These are phyloP conservation scores for Hermaeophaga mercurialis DNA, from an alignment of 2,888 invertebrate genomes.

Conservation along the genomic window DNA sequence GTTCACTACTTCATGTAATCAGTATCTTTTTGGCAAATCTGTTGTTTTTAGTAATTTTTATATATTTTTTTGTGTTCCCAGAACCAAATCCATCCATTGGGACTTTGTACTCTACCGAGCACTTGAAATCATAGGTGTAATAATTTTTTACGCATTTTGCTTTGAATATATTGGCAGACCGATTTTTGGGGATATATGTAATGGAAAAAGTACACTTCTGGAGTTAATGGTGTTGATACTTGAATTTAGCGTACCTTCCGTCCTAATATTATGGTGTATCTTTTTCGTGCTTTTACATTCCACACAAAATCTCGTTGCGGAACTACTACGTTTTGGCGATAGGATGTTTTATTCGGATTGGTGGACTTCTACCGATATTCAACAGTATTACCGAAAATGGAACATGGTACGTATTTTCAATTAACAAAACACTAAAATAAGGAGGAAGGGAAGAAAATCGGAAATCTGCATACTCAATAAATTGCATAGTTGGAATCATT, in stretches of 20 bases:
- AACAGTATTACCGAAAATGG: slow-evolving; percentile 89
- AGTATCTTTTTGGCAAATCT: neutral
- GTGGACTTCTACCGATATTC: slow-evolving; percentile 87
- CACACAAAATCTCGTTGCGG: slow-evolving; percentile 50
- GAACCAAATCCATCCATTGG: slow-evolving; percentile 70
- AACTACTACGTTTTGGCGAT: slow-evolving; percentile 85
- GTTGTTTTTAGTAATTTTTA: neutral
- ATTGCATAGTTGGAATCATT: too few relatives aligned
- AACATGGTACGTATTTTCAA: slow-evolving; percentile 59
- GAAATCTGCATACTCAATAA: too few relatives aligned
- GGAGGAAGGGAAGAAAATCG: too few relatives aligned
- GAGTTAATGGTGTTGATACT: neutral
- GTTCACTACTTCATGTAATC: too few relatives aligned
- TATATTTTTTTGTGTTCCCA: neutral
- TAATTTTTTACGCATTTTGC: neutral
- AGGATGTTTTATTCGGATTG: slow-evolving; percentile 87
- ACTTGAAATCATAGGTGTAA: slow-evolving; percentile 66
- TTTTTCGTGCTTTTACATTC: slow-evolving; percentile 1
- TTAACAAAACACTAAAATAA: too few relatives aligned
- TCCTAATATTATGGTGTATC: neutral
- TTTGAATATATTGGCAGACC: neutral
- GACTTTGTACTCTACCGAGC: slow-evolving; percentile 70
- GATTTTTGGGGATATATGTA: neutral
- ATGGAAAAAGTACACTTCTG: neutral
- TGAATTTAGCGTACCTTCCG: neutral